Evolutionary conservation across 2,797 vertebrate species (phyloP).

Genomic region (Luscinia megarhynchos): DNA sequence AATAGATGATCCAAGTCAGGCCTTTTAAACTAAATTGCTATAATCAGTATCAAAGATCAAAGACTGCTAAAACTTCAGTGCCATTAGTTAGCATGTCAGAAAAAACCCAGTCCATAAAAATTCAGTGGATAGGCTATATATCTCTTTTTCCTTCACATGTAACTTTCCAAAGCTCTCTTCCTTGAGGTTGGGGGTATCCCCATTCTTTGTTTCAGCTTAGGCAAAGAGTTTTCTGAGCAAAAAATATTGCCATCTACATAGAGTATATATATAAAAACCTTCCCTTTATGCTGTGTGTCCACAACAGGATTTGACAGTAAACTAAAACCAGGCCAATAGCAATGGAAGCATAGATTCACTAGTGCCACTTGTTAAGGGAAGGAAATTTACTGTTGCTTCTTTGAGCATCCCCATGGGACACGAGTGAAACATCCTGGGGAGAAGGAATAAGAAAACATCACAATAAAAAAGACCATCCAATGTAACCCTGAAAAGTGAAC

Average conservation of each 20-base stretch:
- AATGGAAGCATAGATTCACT: not conserved
- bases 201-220: not conserved
- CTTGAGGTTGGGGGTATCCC: not conserved
- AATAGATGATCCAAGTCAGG: not conserved
- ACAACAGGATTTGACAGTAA: not conserved
- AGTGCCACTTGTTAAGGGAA: not conserved
- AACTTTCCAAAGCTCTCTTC: not conserved
- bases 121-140: not conserved
- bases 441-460: not conserved
- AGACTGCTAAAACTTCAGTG: not conserved
- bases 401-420: not conserved
- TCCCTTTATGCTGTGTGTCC: not conserved
- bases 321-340: not conserved
- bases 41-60: conserved; percentile 36
- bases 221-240: not conserved
- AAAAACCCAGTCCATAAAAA: not conserved
- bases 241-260: not conserved
- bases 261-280: not conserved
- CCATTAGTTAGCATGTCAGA: conserved; percentile 2
- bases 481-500: not conserved
- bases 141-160: not conserved
- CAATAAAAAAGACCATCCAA: not conserved
- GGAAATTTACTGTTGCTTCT: not conserved
- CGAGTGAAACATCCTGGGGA: not conserved
- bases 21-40: conserved; percentile 10